Evolutionary conservation across 2,797 vertebrate genomes (phyloP).

Genomic region (Anguilla marmorata): DNA sequence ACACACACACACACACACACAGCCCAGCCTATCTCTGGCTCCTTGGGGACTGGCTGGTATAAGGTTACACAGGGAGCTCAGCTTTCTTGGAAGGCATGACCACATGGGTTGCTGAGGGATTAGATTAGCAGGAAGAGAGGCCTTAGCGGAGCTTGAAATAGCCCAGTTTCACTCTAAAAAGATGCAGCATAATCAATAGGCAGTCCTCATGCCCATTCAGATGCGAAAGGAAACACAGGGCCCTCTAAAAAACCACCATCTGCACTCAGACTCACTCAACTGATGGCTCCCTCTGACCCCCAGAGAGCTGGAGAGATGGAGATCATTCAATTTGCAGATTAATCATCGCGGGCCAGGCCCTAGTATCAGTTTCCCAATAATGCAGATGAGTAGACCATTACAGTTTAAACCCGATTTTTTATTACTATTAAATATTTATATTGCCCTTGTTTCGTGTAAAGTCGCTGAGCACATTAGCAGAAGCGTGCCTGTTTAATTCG

Average conservation of each 20-base stretch:
- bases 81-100: constrained; percentile 79
- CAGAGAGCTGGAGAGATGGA: constrained; percentile 63
- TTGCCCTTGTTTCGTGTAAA: not conserved
- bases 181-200: constrained; percentile 77
- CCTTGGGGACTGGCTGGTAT: constrained; percentile 73
- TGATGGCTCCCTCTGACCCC: constrained; percentile 72
- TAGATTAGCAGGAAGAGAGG: constrained; percentile 80
- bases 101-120: constrained; percentile 78
- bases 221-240: constrained; percentile 53
- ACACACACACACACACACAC: not conserved
- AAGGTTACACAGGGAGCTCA: constrained; percentile 78
- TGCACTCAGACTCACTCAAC: constrained; percentile 65
- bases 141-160: constrained; percentile 76
- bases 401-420: constrained; percentile 47
- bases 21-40: constrained; percentile 50
- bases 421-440: not conserved
- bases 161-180: constrained; percentile 75
- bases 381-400: constrained; percentile 62
- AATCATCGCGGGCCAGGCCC: constrained; percentile 71
- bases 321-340: constrained; percentile 68
- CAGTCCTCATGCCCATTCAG: constrained; percentile 71
- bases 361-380: constrained; percentile 30
- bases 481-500: not conserved
- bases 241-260: constrained; percentile 64
- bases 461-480: not conserved